phyloP scores from a whole-genome alignment of 2,888 invertebrate species.

The Coleophora flavipennella region DNA sequence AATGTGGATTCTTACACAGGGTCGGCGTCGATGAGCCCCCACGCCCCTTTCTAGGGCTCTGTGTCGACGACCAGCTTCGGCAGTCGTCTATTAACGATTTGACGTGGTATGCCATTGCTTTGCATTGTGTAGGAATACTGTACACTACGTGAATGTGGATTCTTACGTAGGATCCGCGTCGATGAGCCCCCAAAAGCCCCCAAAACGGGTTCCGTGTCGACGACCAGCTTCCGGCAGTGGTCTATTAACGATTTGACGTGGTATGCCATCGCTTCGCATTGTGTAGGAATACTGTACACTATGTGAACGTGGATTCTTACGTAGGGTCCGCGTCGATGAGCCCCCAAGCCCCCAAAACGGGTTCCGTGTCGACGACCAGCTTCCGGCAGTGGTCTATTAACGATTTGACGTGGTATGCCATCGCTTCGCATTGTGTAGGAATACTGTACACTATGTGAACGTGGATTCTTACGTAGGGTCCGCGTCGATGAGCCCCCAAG shows the following conservation, averaged over 20 bases:
- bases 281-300: too few relatives aligned
- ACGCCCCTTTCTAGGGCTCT: constrained; percentile 89
- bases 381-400: constrained; percentile 97
- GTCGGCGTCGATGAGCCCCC: constrained; percentile 97
- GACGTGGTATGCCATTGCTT: constrained; percentile 91
- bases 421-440: too few relatives aligned
- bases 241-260: constrained; percentile 95
- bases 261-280: constrained; percentile 88
- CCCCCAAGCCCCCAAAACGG: constrained; percentile 94
- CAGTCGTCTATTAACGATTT: constrained; percentile 96
- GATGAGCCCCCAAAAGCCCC: constrained; percentile 96
- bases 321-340: constrained; percentile 93
- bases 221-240: constrained; percentile 93
- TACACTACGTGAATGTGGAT: too few relatives aligned
- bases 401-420: constrained; percentile 90
- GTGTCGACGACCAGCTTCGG: constrained; percentile 90
- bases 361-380: constrained; percentile 87
- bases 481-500: constrained; percentile 96
- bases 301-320: too few relatives aligned
- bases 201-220: constrained; percentile 87
- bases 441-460: too few relatives aligned
- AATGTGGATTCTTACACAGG: constrained; percentile 86
- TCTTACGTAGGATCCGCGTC: constrained; percentile 92
- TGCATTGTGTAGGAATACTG: too few relatives aligned
- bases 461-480: constrained; percentile 86